phyloP scores from a whole-genome alignment of 2,888 invertebrate species.

The Phortica magna region DNA sequence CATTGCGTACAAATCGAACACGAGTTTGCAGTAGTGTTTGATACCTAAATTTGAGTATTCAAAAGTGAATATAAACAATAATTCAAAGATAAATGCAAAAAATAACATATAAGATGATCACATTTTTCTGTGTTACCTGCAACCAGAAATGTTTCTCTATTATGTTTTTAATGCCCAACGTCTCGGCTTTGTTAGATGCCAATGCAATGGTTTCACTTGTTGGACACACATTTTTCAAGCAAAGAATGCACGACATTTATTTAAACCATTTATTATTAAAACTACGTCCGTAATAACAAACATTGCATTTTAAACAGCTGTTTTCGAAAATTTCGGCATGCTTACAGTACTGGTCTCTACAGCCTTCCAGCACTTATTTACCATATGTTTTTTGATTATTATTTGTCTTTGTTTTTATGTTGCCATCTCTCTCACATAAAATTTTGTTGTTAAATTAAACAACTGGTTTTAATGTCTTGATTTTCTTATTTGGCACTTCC shows the following conservation, averaged over 20 bases:
- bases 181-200: constrained; percentile 54
- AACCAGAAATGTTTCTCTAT: constrained; percentile 69
- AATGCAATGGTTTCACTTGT: constrained; percentile 57
- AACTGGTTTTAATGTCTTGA: no score
- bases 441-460: no score
- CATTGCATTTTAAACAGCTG: constrained; percentile 1
- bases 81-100: neutral
- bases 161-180: constrained; percentile 54
- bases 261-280: neutral
- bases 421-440: no score
- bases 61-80: neutral
- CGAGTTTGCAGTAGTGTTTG: constrained; percentile 38
- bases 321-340: neutral
- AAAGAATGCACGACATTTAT: constrained; percentile 63
- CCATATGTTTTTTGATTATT: no score
- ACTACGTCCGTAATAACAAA: neutral
- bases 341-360: no score
- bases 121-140: constrained; percentile 46
- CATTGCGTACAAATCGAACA: constrained; percentile 59
- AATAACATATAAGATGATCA: neutral
- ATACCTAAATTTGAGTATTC: constrained; percentile 35
- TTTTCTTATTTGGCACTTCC: no score
- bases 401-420: no score
- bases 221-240: constrained; percentile 54
- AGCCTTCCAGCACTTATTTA: no score